Evolutionary conservation across 1,140 invertebrate genomes (phyloP).

Genomic region (Brachionus sp.): DNA sequence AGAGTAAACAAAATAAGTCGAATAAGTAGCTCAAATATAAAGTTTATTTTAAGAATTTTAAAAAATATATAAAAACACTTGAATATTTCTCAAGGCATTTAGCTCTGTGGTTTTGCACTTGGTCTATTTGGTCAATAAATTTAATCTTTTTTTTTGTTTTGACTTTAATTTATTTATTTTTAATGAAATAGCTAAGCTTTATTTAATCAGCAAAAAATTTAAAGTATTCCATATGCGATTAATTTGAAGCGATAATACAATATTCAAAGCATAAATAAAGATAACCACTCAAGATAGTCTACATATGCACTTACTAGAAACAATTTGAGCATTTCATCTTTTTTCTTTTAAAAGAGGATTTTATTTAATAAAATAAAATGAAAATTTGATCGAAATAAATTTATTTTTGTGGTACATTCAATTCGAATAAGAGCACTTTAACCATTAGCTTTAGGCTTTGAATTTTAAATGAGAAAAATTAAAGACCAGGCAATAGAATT

Average conservation of each 20-base stretch:
- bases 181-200: background rate
- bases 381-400: background rate
- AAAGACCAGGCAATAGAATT: background rate
- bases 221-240: background rate
- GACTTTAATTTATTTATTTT: background rate
- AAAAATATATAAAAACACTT: background rate
- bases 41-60: background rate
- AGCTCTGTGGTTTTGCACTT: background rate
- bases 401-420: background rate
- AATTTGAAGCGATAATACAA: background rate
- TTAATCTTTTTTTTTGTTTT: background rate
- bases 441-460: background rate
- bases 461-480: background rate
- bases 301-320: background rate
- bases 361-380: background rate
- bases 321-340: background rate
- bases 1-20: background rate
- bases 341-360: no score
- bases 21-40: background rate
- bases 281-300: background rate
- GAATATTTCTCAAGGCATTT: background rate
- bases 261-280: background rate
- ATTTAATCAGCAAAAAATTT: background rate
- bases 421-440: background rate
- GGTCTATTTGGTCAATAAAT: background rate